These are phyloP conservation scores for Chaetophractus vellerosus DNA, from an alignment of 2,797 vertebrate species.

Conservation along the genomic window DNA sequence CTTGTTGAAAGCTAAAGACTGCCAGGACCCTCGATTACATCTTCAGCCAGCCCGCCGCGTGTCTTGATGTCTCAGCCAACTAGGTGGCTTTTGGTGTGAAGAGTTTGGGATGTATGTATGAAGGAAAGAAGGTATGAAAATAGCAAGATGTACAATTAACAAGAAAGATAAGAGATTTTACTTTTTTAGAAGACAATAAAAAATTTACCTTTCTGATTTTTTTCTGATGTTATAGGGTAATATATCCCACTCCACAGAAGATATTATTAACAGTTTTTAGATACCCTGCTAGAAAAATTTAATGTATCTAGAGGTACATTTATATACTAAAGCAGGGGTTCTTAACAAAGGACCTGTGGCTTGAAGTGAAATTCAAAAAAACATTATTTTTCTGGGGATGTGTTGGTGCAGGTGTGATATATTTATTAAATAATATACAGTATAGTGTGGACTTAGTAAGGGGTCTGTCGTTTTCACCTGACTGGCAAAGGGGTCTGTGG, in stretches of 20 bases:
- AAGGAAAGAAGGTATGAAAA: conserved; percentile 95
- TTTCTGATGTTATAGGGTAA: background rate
- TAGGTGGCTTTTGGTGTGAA: conserved; percentile 95
- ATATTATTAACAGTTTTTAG: conserved; percentile 11
- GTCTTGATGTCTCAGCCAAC: conserved; percentile 93
- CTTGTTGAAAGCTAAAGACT: conserved; percentile 91
- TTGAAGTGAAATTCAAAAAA: too few species aligned
- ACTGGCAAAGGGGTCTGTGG: too few species aligned
- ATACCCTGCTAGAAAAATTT: background rate
- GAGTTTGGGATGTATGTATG: conserved; percentile 95
- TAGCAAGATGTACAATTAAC: background rate
- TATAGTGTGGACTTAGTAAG: too few species aligned
- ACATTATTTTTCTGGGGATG: too few species aligned
- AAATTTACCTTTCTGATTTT: background rate
- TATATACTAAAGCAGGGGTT: too few species aligned
- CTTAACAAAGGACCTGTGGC: too few species aligned
- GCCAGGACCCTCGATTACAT: conserved; percentile 93
- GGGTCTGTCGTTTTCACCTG: too few species aligned
- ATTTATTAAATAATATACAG: too few species aligned
- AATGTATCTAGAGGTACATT: background rate
- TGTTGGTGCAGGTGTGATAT: too few species aligned
- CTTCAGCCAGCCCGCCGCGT: conserved; percentile 96
- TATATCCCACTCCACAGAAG: background rate
- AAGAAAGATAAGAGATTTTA: background rate
- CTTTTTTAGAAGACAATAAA: conserved; percentile 40